A percentile compares a stretch with the other conserved stretches of the same genome.
phyloP scores from a whole-genome alignment of 2,888 invertebrate species.

The Diadromus collaris region DNA sequence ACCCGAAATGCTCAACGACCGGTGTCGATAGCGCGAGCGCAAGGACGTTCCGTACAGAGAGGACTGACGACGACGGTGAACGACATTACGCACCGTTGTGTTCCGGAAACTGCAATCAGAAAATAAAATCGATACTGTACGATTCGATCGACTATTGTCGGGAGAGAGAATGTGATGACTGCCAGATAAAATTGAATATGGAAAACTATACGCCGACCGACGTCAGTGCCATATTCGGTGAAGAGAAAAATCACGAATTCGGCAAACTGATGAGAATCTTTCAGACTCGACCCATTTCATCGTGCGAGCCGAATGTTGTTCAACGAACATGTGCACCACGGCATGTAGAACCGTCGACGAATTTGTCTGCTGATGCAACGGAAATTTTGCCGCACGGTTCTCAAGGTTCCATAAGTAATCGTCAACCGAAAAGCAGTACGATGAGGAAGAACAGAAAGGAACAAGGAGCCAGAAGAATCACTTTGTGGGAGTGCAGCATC shows the following conservation, averaged over 20 bases:
- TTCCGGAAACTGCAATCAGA: constrained; percentile 46
- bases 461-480: background rate
- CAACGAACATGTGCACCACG: constrained; percentile 60
- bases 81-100: constrained; percentile 47
- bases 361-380: background rate
- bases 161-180: constrained; percentile 38
- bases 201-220: constrained; percentile 61
- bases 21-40: constrained; percentile 62
- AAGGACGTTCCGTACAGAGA: constrained; percentile 68
- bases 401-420: too few relatives aligned
- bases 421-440: too few relatives aligned
- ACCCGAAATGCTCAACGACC: background rate
- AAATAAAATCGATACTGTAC: background rate
- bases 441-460: background rate
- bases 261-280: constrained; percentile 61
- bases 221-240: constrained; percentile 60
- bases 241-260: constrained; percentile 48
- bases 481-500: constrained; percentile 8
- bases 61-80: background rate
- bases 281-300: constrained; percentile 58
- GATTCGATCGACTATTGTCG: constrained; percentile 61
- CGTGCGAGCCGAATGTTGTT: background rate
- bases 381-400: background rate
- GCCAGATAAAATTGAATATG: constrained; percentile 47
- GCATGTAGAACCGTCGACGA: constrained; percentile 36